Conservation (phyloP, 2,113 vertebrate genomes). For the Odocoileus virginianus region DNA sequence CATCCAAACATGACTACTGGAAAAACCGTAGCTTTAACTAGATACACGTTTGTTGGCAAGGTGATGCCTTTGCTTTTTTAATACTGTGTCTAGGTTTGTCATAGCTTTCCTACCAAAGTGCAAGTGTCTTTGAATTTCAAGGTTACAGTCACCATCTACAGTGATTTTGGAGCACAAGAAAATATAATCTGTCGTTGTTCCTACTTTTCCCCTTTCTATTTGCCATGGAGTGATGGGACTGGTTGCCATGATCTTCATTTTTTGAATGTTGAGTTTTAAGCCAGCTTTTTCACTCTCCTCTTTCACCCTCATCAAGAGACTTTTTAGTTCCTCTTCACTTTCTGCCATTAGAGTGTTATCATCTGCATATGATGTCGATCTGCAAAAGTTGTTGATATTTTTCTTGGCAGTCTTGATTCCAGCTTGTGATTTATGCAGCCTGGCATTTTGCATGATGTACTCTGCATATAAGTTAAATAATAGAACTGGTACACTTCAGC, state of each 20-base stretch:
- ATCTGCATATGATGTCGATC: not conserved
- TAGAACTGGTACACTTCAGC: not conserved
- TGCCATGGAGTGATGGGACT: not conserved
- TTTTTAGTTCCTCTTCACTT: not conserved
- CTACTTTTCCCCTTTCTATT: not conserved
- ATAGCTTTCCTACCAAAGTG: not conserved
- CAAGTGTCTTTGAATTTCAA: not conserved
- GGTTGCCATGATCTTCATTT: not conserved
- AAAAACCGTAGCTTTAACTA: not conserved
- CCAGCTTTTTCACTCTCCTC: not conserved
- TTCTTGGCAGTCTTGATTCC: not conserved
- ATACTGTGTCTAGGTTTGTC: not conserved
- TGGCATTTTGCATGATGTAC: not conserved
- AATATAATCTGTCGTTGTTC: not conserved
- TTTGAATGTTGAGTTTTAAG: not conserved
- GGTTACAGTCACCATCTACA: not conserved
- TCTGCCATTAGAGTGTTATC: not conserved
- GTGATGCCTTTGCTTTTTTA: not conserved
- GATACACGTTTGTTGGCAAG: not conserved
- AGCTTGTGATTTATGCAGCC: not conserved
- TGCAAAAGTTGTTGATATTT: not conserved
- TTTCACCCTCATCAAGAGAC: not conserved
- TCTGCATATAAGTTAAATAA: not conserved
- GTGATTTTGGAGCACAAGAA: not conserved
- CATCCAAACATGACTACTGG: not conserved